Conservation (phyloP, 2,113 vertebrate genomes). For the Atrichornis clamosus region DNA sequence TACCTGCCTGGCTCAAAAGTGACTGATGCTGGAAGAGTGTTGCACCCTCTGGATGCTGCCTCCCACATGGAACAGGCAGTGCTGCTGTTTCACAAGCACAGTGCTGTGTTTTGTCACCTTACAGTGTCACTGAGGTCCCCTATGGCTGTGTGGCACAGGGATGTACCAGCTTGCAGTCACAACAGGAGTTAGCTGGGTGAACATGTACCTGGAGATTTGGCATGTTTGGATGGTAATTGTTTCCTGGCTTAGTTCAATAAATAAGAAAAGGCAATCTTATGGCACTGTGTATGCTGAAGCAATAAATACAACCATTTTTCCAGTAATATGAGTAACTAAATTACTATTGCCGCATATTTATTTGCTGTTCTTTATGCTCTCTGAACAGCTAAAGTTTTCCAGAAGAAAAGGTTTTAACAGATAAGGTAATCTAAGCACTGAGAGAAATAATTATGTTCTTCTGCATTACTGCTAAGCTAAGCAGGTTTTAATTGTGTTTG, state of each 20-base stretch:
- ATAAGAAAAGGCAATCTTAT: not conserved
- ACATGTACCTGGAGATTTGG: not conserved
- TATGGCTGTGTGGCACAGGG: not conserved
- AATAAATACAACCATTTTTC: slow-evolving; percentile 40
- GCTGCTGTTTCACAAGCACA: not conserved
- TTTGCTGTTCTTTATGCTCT: slow-evolving; percentile 46
- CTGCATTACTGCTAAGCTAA: slow-evolving; percentile 2
- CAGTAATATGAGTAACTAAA: slow-evolving; percentile 23
- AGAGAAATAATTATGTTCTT: slow-evolving; percentile 45
- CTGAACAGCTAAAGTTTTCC: slow-evolving; percentile 44
- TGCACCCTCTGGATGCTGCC: not conserved
- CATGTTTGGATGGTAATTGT: not conserved
- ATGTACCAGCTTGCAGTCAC: not conserved
- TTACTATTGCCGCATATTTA: slow-evolving; percentile 7
- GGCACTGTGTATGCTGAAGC: not conserved
- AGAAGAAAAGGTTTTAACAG: slow-evolving; percentile 54
- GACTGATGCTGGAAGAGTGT: not conserved
- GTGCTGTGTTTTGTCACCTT: not conserved
- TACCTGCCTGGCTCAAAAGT: not conserved
- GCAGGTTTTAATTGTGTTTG: slow-evolving; percentile 59
- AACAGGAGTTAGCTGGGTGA: not conserved
- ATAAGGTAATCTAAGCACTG: slow-evolving; percentile 28
- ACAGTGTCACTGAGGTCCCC: not conserved
- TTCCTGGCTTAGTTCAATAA: slow-evolving; percentile 3
- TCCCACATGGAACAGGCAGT: not conserved